Base-by-base conservation (phyloP, 30 jellyfish, hydroid and myxozoan genomes). In the Cassiopea andromeda region DNA sequence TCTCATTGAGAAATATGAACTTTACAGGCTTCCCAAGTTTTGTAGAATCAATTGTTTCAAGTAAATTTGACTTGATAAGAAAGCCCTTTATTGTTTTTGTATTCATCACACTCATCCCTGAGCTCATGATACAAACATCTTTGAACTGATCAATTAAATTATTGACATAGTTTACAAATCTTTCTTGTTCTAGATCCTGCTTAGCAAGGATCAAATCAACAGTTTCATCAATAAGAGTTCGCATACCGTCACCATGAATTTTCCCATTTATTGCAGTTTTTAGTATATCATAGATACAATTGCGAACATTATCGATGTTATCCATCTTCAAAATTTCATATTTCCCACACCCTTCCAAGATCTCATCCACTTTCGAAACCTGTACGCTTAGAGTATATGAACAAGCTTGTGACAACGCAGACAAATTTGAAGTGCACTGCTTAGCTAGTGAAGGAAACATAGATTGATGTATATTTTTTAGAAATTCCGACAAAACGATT, bases 371-470 rank as follows among this genome's bases (percentile, higher is more conserved):
- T 14, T 68, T 46, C 18, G 60, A 45, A 38, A 4, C 48, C 15
- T 45, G 1, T 15, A 10, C 19, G 19, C 82, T 76, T 38, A 17
- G 50, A 8, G 78, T 43, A n/a, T 45, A 54, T 6, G 49, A 85
- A 69, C 90, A 87, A 1, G 94, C 90, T 2, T 48, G 47, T 9
- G 94, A 46, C 76, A 87, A 60, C 1, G 86, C 94, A 15, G 94
- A 48, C 43, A 64, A 6, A 46, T 50, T 58, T 46, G 90, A 73
- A 87, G 72, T 78, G 1, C 4, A 14, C 1, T 78, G 48, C 27
- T 19, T 2, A 38, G 44, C 47, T n/a, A 80, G 7, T 69, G 76
- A 44, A 1, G 66, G 3, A 43, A 38, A 50, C 47, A 57, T 69
- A 57, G 7, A 9, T 16, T 78, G 58, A 46, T 44, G 50, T 16